phyloP scores from a whole-genome alignment of 2,797 vertebrate species.

The Crossoptilon crossoptilon region DNA sequence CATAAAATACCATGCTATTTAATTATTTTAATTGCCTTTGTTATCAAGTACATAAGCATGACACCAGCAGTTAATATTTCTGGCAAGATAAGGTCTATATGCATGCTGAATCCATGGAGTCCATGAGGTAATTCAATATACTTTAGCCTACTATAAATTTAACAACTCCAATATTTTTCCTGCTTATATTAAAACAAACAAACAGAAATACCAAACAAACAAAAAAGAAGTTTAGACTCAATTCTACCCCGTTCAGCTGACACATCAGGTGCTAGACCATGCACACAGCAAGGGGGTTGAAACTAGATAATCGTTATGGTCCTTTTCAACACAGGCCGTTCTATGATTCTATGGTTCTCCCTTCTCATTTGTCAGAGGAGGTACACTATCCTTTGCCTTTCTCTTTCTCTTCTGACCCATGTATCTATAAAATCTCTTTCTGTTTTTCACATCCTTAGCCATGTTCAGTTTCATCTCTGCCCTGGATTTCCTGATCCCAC shows the following conservation, averaged over 20 bases:
- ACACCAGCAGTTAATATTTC: neutral
- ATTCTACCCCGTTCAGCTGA: neutral
- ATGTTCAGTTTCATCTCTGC: neutral
- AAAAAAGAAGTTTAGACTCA: neutral
- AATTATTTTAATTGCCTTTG: conserved; percentile 41
- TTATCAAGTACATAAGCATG: neutral
- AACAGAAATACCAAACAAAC: neutral
- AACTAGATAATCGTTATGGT: too few relatives aligned
- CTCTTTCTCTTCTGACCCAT: neutral
- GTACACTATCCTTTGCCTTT: neutral
- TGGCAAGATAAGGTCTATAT: neutral
- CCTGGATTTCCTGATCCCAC: neutral
- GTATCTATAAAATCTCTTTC: neutral
- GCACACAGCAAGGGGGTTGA: too few relatives aligned
- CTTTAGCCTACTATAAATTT: neutral
- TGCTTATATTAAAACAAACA: neutral
- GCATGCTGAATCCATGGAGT: neutral
- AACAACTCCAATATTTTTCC: neutral
- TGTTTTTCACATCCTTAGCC: neutral
- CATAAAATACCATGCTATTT: neutral
- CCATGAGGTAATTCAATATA: neutral
- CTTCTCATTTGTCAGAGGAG: too few relatives aligned
- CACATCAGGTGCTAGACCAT: neutral
- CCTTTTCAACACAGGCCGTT: too few relatives aligned
- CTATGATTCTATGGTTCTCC: too few relatives aligned